Evolutionary conservation across 1,140 invertebrate genomes (phyloP).

Genomic region (Sinonovacula constricta): DNA sequence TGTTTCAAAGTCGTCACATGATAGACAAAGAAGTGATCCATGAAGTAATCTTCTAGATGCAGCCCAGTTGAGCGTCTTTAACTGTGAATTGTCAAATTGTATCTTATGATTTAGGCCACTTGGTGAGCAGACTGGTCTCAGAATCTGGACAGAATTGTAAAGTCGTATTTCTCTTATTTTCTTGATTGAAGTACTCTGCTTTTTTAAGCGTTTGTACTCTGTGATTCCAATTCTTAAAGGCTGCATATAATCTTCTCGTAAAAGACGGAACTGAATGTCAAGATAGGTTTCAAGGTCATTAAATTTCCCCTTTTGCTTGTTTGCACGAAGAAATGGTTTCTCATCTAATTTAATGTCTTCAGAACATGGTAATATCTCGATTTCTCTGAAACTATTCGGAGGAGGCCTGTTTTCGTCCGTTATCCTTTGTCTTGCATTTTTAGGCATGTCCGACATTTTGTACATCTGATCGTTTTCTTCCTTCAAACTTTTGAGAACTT

Average conservation of each 20-base stretch:
- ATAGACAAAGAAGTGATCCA: slow-evolving; percentile 87
- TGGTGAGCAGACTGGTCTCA: slow-evolving; percentile 63
- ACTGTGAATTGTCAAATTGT: slow-evolving; percentile 66
- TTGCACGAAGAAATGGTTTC: slow-evolving; percentile 81
- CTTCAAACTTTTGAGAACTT: slow-evolving; percentile 8
- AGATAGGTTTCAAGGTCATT: slow-evolving; percentile 85
- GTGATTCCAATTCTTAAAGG: slow-evolving; percentile 78
- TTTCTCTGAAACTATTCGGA: slow-evolving; percentile 70
- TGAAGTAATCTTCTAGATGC: slow-evolving; percentile 83
- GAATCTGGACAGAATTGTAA: slow-evolving; percentile 65
- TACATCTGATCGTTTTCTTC: slow-evolving; percentile 10
- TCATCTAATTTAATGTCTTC: slow-evolving; percentile 66
- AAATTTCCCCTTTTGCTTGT: slow-evolving; percentile 83
- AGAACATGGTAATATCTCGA: slow-evolving; percentile 70
- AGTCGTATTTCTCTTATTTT: slow-evolving; percentile 56
- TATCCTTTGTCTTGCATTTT: slow-evolving; percentile 9
- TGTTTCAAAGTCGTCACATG: slow-evolving; percentile 84
- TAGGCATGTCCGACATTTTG: background rate
- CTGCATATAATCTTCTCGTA: slow-evolving; percentile 85
- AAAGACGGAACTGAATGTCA: slow-evolving; percentile 86
- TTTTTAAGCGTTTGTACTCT: slow-evolving; percentile 54
- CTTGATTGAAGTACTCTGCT: slow-evolving; percentile 20
- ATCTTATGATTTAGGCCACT: slow-evolving; percentile 64
- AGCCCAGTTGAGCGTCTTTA: slow-evolving; percentile 72
- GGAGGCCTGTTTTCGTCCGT: slow-evolving; percentile 50